A percentile compares a stretch with the other conserved stretches of the same genome.
Conservation (phyloP, 2,888 invertebrate genomes). For the Molanna angustata region DNA sequence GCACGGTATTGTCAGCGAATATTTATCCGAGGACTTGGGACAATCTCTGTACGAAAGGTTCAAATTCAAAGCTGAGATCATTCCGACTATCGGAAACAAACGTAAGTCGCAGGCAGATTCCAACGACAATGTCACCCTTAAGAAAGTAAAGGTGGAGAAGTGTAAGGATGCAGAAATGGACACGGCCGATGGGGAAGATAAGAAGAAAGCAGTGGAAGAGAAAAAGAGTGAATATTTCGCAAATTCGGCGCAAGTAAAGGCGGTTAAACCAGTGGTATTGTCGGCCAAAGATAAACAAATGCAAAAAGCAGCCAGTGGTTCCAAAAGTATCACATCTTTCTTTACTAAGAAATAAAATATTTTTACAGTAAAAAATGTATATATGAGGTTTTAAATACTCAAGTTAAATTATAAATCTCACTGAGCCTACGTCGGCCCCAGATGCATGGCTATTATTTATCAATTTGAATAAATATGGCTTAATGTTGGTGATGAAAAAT, state of each 20-base stretch:
- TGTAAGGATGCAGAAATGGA: conserved; percentile 41
- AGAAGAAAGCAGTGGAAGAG: conserved; percentile 37
- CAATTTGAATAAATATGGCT: too few relatives aligned
- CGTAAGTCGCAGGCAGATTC: conserved; percentile 50
- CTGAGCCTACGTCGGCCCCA: too few relatives aligned
- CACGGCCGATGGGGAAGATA: conserved; percentile 36
- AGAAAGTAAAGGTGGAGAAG: conserved; percentile 45
- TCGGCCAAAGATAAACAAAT: conserved; percentile 72
- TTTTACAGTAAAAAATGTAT: too few relatives aligned
- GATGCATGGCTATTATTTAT: too few relatives aligned
- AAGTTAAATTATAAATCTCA: too few relatives aligned
- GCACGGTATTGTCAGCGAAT: conserved; percentile 76
- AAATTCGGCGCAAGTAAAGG: conserved; percentile 47
- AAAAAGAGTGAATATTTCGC: conserved; percentile 43
- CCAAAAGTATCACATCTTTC: conserved; percentile 77
- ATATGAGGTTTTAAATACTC: too few relatives aligned
- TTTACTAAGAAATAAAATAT: conserved; percentile 71
- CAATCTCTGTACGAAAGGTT: conserved; percentile 62
- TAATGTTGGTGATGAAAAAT: too few relatives aligned
- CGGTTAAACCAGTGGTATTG: conserved; percentile 51
- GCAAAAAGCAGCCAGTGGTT: conserved; percentile 74
- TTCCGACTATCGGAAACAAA: conserved; percentile 50
- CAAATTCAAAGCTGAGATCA: conserved; percentile 61
- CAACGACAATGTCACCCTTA: conserved; percentile 40
- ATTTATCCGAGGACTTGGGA: conserved; percentile 67